phyloP scores from a whole-genome alignment of 1,140 invertebrate genomes.

The Orius insidiosus region DNA sequence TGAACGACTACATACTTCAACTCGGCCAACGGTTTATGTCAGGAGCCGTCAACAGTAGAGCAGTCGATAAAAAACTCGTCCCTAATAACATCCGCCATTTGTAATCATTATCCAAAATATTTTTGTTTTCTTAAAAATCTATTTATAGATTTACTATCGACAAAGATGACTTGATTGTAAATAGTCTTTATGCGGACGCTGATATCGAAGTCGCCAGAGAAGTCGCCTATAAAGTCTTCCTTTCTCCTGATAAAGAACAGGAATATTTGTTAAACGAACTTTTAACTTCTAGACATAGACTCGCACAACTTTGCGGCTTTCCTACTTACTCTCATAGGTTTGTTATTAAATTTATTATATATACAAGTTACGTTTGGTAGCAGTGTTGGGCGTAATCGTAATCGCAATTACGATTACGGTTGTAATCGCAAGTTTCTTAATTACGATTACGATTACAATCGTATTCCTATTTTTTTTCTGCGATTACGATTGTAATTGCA shows the following conservation, averaged over 20 bases:
- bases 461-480: too few relatives aligned
- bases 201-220: slow-evolving; percentile 62
- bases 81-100: slow-evolving; percentile 53
- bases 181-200: slow-evolving; percentile 67
- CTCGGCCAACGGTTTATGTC: slow-evolving; percentile 75
- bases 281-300: slow-evolving; percentile 48
- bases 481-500: too few relatives aligned
- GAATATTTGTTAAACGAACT: slow-evolving; percentile 55
- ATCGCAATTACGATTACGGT: too few relatives aligned
- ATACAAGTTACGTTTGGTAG: too few relatives aligned
- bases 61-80: slow-evolving; percentile 41
- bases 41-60: slow-evolving; percentile 45
- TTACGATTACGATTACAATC: too few relatives aligned
- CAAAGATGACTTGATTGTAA: slow-evolving; percentile 52
- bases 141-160: too few relatives aligned
- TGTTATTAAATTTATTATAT: too few relatives aligned
- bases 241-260: slow-evolving; percentile 62
- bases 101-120: too few relatives aligned
- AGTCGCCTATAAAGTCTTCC: slow-evolving; percentile 71
- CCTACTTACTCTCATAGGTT: slow-evolving; percentile 68
- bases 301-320: slow-evolving; percentile 78
- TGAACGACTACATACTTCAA: slow-evolving; percentile 67
- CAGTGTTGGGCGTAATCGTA: too few relatives aligned
- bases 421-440: too few relatives aligned
- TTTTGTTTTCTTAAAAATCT: too few relatives aligned